These are phyloP conservation scores for Semnornis frantzii DNA, from an alignment of 2,113 vertebrate genomes.

Conservation along the genomic window DNA sequence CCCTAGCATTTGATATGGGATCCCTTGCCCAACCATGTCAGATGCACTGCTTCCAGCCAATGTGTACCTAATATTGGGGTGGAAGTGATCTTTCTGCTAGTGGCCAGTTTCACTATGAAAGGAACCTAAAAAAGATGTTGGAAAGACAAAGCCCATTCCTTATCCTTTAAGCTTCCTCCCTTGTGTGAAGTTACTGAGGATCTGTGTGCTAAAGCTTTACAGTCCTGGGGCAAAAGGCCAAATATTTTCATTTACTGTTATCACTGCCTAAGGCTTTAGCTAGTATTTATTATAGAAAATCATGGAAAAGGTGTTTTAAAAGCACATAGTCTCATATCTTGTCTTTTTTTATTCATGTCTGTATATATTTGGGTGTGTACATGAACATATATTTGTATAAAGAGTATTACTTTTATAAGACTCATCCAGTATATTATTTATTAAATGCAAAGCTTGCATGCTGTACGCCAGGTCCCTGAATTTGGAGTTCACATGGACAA, in stretches of 20 bases:
- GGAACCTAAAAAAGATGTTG: background rate
- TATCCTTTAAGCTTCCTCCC: background rate
- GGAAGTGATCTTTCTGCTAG: background rate
- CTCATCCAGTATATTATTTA: background rate
- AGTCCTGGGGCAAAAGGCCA: background rate
- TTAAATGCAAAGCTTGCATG: background rate
- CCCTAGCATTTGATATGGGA: background rate
- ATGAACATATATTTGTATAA: background rate
- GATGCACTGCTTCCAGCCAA: background rate
- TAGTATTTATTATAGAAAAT: background rate
- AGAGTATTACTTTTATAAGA: background rate
- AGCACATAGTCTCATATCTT: background rate
- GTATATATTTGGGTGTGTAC: background rate
- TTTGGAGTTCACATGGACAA: background rate
- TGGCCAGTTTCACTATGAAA: background rate
- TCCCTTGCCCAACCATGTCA: background rate
- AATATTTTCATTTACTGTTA: background rate
- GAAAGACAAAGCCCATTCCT: background rate
- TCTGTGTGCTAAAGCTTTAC: background rate
- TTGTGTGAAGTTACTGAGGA: background rate
- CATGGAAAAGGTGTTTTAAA: background rate
- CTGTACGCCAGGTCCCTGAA: background rate
- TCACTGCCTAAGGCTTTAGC: background rate
- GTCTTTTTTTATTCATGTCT: background rate
- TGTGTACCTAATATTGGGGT: background rate